Evolutionary conservation across 2,797 vertebrate genomes (phyloP).

Genomic region (Lycodopsis pacificus): DNA sequence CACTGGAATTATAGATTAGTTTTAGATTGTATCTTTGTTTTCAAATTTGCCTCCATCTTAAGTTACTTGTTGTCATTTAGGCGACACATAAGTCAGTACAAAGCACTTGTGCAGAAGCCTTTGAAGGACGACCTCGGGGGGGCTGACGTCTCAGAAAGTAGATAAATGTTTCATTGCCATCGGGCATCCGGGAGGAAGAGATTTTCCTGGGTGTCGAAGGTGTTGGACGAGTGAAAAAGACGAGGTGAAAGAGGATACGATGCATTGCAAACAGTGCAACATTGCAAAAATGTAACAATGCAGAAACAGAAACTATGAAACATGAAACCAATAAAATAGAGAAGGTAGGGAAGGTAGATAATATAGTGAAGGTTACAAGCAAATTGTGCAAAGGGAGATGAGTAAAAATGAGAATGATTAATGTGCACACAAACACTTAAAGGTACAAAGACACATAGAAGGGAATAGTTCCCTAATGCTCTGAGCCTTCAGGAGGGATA

Average conservation of each 20-base stretch:
- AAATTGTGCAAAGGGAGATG: conserved; percentile 34
- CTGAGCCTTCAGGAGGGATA: conserved; percentile 13
- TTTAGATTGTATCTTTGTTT: conserved; percentile 40
- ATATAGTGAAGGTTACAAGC: conserved; percentile 20
- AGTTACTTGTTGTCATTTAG: conserved; percentile 34
- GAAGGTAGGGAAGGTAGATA: conserved; percentile 3
- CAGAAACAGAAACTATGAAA: conserved; percentile 32
- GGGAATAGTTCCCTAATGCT: conserved; percentile 9
- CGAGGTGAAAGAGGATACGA: conserved; percentile 40
- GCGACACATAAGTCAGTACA: conserved; percentile 14
- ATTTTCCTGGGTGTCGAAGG: conserved; percentile 51
- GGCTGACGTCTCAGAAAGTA: conserved; percentile 40
- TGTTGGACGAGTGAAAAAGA: conserved; percentile 14
- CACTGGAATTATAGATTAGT: conserved; percentile 24
- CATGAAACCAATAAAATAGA: conserved; percentile 17
- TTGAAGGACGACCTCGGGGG: conserved; percentile 43
- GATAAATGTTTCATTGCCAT: conserved; percentile 68
- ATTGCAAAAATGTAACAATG: conserved; percentile 30
- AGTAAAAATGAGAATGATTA: conserved; percentile 49
- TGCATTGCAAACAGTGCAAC: conserved; percentile 32
- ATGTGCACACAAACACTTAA: conserved; percentile 5
- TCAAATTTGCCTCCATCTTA: conserved; percentile 9
- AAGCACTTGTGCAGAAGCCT: conserved; percentile 37
- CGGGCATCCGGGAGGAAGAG: conserved; percentile 42
- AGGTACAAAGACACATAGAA: conserved; percentile 10